Base-by-base conservation (phyloP, 1,140 invertebrate genomes). In the Steinernema feltiae region DNA sequence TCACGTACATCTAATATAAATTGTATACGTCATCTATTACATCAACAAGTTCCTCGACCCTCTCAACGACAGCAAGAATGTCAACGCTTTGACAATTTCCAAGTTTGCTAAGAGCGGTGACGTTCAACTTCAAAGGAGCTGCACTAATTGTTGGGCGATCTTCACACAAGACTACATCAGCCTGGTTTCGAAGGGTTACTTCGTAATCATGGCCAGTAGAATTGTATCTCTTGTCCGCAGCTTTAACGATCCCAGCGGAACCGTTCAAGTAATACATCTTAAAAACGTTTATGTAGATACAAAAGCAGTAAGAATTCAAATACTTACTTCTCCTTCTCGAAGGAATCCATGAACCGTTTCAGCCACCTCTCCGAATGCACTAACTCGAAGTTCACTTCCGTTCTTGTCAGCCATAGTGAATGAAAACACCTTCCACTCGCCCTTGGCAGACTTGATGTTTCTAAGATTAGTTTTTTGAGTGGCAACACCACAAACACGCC, bases 141-240 rank as follows among this genome's bases (percentile, higher is more conserved):
- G n/a, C 17, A 3, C 35, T 30, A 21, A 83, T 70, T 21, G 53
- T 3, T 3, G 53, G 27, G 41, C 72, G 53, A n/a, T 83, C 80
- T 21, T 30, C 82, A 74, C 73, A 81, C 29, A 46, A 31, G 24
- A 29, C 53, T 3, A 96, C 89, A 79, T 92, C 88, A 0, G 93
- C 92, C 32, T 97, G 93, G 24, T 88, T 87, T n/a, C 88, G 91
- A 81, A 98, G 91, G 0, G 92, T 92, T 91, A 99, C 92, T 85
- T 99, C 97, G 85, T 97, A 99, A 86, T 98, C 94, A 87, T 97
- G 94, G 69, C 94, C 93, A 15, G 96, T 86, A 48, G 88, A 90
- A 18, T 90, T 90, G 84, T 91, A 98, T 82, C 93, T 90, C 86
- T 95, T 97, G 86, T 98, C 97, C 0, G 95, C 95, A 21, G 92